These are phyloP conservation scores for Pocillopora damicornis DNA, from an alignment of 64 coral and sea anemone species.

Conservation along the genomic window DNA sequence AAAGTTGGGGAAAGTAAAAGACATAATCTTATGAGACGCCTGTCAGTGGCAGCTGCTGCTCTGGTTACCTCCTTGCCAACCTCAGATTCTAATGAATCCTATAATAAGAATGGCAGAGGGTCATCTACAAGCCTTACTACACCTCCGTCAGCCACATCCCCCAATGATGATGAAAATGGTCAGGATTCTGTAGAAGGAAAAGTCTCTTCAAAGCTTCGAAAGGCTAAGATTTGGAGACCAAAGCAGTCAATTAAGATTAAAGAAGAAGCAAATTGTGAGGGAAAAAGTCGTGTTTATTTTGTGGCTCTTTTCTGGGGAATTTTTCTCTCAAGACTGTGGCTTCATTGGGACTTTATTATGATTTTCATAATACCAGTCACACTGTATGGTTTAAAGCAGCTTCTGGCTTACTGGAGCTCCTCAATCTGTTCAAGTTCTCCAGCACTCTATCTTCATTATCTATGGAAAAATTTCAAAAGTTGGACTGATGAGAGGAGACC, in stretches of 20 bases:
- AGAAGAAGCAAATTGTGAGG: conserved; percentile 36
- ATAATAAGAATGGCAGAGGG: conserved; percentile 36
- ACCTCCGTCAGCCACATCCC: not conserved
- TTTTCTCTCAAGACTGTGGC: conserved; percentile 69
- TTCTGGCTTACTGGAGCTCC: conserved; percentile 49
- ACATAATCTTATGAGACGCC: conserved; percentile 41
- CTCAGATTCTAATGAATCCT: conserved; percentile 64
- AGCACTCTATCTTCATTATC: not conserved
- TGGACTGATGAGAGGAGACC: conserved; percentile 80
- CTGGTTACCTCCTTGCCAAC: conserved; percentile 37
- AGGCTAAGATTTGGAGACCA: not conserved
- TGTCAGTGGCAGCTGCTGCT: conserved; percentile 69
- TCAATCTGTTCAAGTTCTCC: conserved; percentile 56
- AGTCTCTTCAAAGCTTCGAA: conserved; percentile 30
- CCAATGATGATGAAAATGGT: conserved; percentile 36
- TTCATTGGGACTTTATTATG: conserved; percentile 73
- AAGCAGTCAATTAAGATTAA: conserved; percentile 54
- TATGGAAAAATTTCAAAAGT: conserved; percentile 43
- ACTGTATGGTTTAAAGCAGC: conserved; percentile 76
- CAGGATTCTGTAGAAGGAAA: conserved; percentile 31
- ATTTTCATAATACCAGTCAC: conserved; percentile 75
- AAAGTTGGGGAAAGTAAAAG: conserved; percentile 49
- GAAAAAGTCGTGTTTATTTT: conserved; percentile 73
- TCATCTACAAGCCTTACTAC: not conserved
- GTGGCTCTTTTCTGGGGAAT: conserved; percentile 93